Percentiles rank a stretch among this genome's conserved stretches.
Evolutionary conservation across 2,888 invertebrate species (phyloP).

Genomic region (Ellobium chinense): DNA sequence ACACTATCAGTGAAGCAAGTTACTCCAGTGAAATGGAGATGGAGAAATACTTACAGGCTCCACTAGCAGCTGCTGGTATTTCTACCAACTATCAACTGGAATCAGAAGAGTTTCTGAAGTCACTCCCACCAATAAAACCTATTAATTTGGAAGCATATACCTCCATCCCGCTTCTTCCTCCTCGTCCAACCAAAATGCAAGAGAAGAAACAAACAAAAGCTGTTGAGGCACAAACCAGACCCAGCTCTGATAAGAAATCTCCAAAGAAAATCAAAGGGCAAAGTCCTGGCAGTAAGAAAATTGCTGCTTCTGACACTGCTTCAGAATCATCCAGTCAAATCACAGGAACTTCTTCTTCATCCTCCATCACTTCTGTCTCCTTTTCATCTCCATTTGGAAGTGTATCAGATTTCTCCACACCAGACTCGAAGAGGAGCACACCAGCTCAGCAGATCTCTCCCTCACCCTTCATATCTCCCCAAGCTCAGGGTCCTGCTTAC

Average conservation of each 20-base stretch:
- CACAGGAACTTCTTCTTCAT: not conserved
- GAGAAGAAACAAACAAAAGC: slow-evolving; percentile 24
- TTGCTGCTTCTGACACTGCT: not conserved
- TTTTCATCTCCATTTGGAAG: not conserved
- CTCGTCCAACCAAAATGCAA: slow-evolving; percentile 4
- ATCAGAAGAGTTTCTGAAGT: slow-evolving; percentile 42
- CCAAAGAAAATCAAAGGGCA: not conserved
- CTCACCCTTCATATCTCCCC: not conserved
- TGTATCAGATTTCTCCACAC: slow-evolving; percentile 8
- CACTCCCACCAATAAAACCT: slow-evolving; percentile 47
- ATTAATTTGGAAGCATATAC: slow-evolving; percentile 41
- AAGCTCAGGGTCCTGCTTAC: not conserved
- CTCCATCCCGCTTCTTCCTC: slow-evolving; percentile 27
- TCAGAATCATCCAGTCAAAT: not conserved
- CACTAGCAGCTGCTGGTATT: slow-evolving; percentile 23
- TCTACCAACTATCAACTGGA: slow-evolving; percentile 40
- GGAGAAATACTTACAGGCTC: slow-evolving; percentile 33
- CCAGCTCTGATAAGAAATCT: not conserved
- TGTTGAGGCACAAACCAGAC: not conserved
- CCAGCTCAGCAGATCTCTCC: not conserved
- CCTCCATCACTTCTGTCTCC: not conserved
- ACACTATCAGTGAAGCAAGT: slow-evolving; percentile 41
- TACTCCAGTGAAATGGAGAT: slow-evolving; percentile 43
- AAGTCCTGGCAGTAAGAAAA: not conserved
- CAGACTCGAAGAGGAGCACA: not conserved